Evolutionary conservation across 53 echinoderm and acorn worm genomes (phyloP).

Genomic region (Temnopleurus reevesii): DNA sequence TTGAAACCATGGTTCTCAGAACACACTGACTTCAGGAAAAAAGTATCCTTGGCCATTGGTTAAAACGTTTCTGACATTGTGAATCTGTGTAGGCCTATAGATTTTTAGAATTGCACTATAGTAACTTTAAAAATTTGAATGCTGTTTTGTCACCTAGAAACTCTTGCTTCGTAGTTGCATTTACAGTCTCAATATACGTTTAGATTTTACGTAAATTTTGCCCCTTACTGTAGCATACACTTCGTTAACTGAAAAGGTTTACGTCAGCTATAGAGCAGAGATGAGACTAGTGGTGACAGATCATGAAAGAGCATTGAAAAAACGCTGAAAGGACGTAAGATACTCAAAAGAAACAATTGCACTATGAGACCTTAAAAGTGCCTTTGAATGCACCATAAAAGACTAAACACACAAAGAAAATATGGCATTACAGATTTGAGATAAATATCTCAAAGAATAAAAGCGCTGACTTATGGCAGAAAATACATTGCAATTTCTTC

Average conservation of each 20-base stretch:
- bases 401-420: slow-evolving; percentile 28
- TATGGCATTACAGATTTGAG: slow-evolving; percentile 16
- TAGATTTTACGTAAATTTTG: not conserved
- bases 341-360: slow-evolving; percentile 23
- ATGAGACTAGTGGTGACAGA: not conserved
- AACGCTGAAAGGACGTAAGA: not conserved
- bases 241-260: not conserved
- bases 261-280: not conserved
- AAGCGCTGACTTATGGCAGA: not conserved
- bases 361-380: slow-evolving; percentile 15
- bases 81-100: too few relatives aligned
- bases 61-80: too few relatives aligned
- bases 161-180: too few relatives aligned
- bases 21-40: too few relatives aligned
- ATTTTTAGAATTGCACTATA: too few relatives aligned
- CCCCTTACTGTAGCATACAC: not conserved
- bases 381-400: not conserved
- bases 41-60: too few relatives aligned
- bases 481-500: not conserved
- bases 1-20: too few relatives aligned
- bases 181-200: too few relatives aligned
- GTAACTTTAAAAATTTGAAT: too few relatives aligned
- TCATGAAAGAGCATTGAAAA: slow-evolving; percentile 1
- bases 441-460: not conserved
- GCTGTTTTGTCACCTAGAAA: too few relatives aligned